Percentiles rank a stretch among this genome's conserved stretches.
Conservation (phyloP, 1,140 invertebrate species). For the Plectus sambesii region DNA sequence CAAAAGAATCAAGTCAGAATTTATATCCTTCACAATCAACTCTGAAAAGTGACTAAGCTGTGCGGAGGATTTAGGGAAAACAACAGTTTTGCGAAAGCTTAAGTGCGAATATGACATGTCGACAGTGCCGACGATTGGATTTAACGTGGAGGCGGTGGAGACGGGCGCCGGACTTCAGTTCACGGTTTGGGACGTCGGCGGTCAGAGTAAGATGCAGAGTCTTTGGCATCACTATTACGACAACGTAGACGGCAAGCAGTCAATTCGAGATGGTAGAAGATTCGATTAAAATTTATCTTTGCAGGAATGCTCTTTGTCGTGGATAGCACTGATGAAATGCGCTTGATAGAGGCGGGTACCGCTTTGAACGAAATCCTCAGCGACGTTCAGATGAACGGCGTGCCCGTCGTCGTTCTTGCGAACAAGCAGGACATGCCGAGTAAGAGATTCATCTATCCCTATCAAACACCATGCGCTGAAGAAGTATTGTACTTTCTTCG, state of each 20-base stretch:
- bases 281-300: too few species aligned
- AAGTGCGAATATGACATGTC: constrained; percentile 53
- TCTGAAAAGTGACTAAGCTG: too few species aligned
- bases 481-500: too few species aligned
- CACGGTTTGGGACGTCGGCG: constrained; percentile 48
- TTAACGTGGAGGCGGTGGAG: constrained; percentile 55
- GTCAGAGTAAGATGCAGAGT: constrained; percentile 46
- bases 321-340: constrained; percentile 50
- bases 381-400: constrained; percentile 36
- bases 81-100: constrained; percentile 56
- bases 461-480: too few species aligned
- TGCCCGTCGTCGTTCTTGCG: constrained; percentile 46
- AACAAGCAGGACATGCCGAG: constrained; percentile 45
- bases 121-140: constrained; percentile 48
- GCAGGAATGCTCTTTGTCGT: constrained; percentile 52
- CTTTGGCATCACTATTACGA: constrained; percentile 45
- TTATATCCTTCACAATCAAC: too few species aligned
- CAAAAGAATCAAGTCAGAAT: too few species aligned
- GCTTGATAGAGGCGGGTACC: constrained; percentile 51
- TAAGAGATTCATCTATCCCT: too few species aligned
- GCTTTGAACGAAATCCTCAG: constrained; percentile 49
- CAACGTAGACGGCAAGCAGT: constrained; percentile 22
- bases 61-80: too few species aligned
- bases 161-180: constrained; percentile 48
- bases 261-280: too few species aligned